Percentiles rank a stretch among this genome's conserved stretches.
These are phyloP conservation scores for Myotis daubentonii DNA, from an alignment of 2,797 vertebrate species.

Conservation along the genomic window DNA sequence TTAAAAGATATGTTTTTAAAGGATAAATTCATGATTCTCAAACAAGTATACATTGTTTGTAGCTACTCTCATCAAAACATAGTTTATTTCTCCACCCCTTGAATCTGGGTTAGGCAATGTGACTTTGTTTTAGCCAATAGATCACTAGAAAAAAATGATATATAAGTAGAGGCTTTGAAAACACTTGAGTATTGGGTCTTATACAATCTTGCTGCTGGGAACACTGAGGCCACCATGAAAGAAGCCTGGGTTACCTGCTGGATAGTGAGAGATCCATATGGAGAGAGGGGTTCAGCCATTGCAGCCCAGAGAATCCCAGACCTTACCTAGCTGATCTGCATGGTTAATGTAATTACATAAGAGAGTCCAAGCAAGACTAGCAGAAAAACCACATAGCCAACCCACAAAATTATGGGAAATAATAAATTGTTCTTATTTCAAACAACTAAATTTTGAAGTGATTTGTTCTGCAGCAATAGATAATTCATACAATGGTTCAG, in stretches of 20 bases:
- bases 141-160: background rate
- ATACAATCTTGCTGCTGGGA: background rate
- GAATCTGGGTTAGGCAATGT: too few species aligned
- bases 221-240: background rate
- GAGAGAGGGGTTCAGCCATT: background rate
- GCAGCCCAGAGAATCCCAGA: background rate
- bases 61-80: too few species aligned
- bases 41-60: background rate
- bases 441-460: background rate
- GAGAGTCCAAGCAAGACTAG: background rate
- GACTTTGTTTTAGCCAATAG: too few species aligned
- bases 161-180: background rate
- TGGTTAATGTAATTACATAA: background rate
- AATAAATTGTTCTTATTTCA: background rate
- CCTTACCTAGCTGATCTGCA: background rate
- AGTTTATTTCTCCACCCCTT: too few species aligned
- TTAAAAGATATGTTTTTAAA: slow-evolving; percentile 46
- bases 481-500: background rate
- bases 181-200: background rate
- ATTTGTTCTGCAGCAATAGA: background rate
- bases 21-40: slow-evolving; percentile 30
- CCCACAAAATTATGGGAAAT: background rate
- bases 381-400: background rate
- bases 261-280: background rate
- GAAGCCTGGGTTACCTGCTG: background rate